phyloP scores from a whole-genome alignment of 2,888 invertebrate species.

The Dolichomitus sp. region DNA sequence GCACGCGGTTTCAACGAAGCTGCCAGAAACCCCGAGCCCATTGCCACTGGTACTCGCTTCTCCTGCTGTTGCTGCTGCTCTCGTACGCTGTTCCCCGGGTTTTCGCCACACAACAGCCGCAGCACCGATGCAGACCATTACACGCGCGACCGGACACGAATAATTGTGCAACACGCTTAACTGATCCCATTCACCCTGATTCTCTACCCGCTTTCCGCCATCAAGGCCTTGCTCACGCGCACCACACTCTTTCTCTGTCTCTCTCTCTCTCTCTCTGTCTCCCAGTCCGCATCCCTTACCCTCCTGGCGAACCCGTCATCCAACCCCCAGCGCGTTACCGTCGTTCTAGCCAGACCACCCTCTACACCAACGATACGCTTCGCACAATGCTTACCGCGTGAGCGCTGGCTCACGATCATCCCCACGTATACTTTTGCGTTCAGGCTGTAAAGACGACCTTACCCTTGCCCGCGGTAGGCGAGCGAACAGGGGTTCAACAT shows the following conservation, averaged over 20 bases:
- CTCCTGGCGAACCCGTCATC: constrained; percentile 55
- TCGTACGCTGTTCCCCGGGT: constrained; percentile 68
- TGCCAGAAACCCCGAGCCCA: constrained; percentile 4
- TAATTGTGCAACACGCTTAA: constrained; percentile 89
- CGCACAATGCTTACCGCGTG: constrained; percentile 59
- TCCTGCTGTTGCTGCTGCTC: constrained; percentile 18
- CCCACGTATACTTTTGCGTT: constrained; percentile 29
- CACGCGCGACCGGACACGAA: constrained; percentile 90
- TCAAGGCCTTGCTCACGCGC: constrained; percentile 64
- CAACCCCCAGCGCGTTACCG: constrained; percentile 38
- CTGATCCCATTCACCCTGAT: constrained; percentile 88
- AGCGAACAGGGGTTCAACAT: neutral
- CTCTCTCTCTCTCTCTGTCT: constrained; percentile 60
- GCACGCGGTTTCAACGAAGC: constrained; percentile 41
- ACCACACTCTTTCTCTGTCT: constrained; percentile 26
- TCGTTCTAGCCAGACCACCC: constrained; percentile 65
- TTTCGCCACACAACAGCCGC: constrained; percentile 85
- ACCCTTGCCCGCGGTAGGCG: constrained; percentile 13
- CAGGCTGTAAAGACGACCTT: constrained; percentile 30
- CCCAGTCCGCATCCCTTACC: constrained; percentile 52
- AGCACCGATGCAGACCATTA: constrained; percentile 88
- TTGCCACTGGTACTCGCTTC: neutral
- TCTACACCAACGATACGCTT: constrained; percentile 55
- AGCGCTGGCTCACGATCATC: constrained; percentile 49
- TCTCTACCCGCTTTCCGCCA: constrained; percentile 81